These are phyloP conservation scores for Penaeus vannamei DNA, from an alignment of 1,140 invertebrate species.

Conservation along the genomic window DNA sequence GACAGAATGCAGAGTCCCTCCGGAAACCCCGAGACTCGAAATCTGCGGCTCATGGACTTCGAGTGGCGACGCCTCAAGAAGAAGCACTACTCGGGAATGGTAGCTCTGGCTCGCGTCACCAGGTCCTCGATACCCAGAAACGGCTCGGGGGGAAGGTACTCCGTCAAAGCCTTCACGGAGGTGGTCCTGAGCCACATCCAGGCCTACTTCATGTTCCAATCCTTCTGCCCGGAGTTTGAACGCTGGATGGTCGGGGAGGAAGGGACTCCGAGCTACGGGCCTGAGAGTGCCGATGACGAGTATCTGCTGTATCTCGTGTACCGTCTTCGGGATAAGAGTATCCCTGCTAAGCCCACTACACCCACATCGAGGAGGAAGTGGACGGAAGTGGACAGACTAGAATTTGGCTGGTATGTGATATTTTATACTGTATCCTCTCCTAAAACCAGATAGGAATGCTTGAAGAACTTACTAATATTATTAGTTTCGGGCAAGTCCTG, in stretches of 20 bases:
- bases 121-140: conserved; percentile 55
- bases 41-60: conserved; percentile 43
- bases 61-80: conserved; percentile 40
- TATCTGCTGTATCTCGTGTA: conserved; percentile 47
- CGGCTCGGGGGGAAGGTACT: conserved; percentile 45
- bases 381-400: conserved; percentile 40
- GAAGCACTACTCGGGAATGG: conserved; percentile 54
- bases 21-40: conserved; percentile 36
- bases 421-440: no score
- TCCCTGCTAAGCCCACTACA: neutral
- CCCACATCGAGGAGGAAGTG: neutral
- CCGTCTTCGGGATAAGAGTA: neutral
- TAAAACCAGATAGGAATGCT: no score
- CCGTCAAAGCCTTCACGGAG: conserved; percentile 35
- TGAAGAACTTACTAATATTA: no score
- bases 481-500: no score
- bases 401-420: neutral
- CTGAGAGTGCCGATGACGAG: conserved; percentile 29
- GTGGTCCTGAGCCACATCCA: conserved; percentile 51
- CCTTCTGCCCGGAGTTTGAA: conserved; percentile 43
- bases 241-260: neutral
- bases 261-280: neutral
- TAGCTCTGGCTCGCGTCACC: conserved; percentile 42
- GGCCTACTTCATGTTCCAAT: conserved; percentile 56
- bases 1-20: neutral